Evolutionary conservation across 2,888 invertebrate species (phyloP), one percentile per base, ranked within the genome.

Genomic region (Phytoseiulus persimilis): DNA sequence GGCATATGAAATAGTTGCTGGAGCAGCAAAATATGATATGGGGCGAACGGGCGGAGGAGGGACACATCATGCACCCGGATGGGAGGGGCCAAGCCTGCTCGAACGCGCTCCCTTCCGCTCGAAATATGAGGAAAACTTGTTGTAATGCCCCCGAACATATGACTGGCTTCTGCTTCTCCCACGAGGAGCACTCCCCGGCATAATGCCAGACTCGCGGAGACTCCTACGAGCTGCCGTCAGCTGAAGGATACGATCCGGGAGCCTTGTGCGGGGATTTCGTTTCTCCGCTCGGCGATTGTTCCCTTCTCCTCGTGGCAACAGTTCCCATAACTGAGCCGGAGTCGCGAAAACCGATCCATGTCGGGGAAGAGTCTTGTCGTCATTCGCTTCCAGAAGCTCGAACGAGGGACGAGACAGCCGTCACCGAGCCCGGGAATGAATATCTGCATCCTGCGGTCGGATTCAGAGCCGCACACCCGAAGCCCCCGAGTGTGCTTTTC

Each of bases 1-100:
- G 65, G 65, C 65, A 65, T 65, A 65, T 65, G 65, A 65, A 65
- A 65, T 65, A 28, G 23, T 65, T 65, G 65, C 65, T 65, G 18
- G 65, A 3, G 65, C 14, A 65, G 87, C 45, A n/a, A 87, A 87
- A 87, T 87, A 87, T 87, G 87, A 45, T n/a, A 39, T 87, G 87
- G 87, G 87, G 87, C 87, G 87, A 87, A 32, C 87, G 87, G 87
- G 87, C n/a, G 33, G 87, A 45, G 87, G 87, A 33, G 33, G 84
- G 11, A 65, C 65, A 65, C 65, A 65, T 65, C 65, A 65, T 65
- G 65, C 65, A 65, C 31, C 39, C 11, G 11, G 87, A 28, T 87
- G 87, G 87, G 87, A 87, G 87, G 87, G 87, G 87, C 87, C 87
- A 87, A 87, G 65, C 46, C 46, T 46, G 46, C 46, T 46, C 14